phyloP scores from a whole-genome alignment of 2,888 invertebrate species.

The Thysanoteuthis rhombus region DNA sequence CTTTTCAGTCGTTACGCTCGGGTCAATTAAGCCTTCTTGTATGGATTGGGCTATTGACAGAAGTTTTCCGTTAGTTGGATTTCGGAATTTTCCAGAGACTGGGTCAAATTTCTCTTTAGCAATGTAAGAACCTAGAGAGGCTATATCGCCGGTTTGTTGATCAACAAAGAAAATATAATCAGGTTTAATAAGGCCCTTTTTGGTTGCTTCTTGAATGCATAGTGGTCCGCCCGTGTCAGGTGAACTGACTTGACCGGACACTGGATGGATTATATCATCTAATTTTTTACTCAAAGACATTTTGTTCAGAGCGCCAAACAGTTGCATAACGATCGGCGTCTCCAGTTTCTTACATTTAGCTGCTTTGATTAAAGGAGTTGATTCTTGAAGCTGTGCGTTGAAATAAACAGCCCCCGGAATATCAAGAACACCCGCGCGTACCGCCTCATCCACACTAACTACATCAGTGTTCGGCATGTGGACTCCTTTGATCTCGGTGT shows the following conservation, averaged over 20 bases:
- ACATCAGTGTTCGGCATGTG: conserved; percentile 80
- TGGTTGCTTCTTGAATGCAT: conserved; percentile 78
- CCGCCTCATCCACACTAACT: conserved; percentile 71
- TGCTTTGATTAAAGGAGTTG: conserved; percentile 54
- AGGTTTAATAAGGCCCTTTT: conserved; percentile 71
- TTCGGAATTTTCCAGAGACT: conserved; percentile 72
- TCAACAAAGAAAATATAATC: conserved; percentile 61
- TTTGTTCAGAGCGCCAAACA: conserved; percentile 63
- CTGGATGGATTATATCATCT: conserved; percentile 65
- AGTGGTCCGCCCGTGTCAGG: conserved; percentile 69
- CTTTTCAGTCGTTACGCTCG: conserved; percentile 53
- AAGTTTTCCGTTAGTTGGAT: conserved; percentile 74
- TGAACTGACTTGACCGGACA: conserved; percentile 68
- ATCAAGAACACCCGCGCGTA: conserved; percentile 53
- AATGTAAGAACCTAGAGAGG: conserved; percentile 55
- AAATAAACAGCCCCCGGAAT: conserved; percentile 51
- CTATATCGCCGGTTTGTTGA: conserved; percentile 55
- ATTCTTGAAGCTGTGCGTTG: conserved; percentile 47
- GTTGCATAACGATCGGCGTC: conserved; percentile 48
- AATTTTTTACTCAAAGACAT: conserved; percentile 66
- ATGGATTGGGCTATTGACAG: conserved; percentile 78
- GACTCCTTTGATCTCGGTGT: conserved; percentile 75
- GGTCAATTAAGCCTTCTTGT: conserved; percentile 75
- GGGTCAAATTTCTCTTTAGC: conserved; percentile 73
- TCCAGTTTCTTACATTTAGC: conserved; percentile 56